Conservation (phyloP, 2,797 vertebrate genomes). For the Macropus fuliginosus region DNA sequence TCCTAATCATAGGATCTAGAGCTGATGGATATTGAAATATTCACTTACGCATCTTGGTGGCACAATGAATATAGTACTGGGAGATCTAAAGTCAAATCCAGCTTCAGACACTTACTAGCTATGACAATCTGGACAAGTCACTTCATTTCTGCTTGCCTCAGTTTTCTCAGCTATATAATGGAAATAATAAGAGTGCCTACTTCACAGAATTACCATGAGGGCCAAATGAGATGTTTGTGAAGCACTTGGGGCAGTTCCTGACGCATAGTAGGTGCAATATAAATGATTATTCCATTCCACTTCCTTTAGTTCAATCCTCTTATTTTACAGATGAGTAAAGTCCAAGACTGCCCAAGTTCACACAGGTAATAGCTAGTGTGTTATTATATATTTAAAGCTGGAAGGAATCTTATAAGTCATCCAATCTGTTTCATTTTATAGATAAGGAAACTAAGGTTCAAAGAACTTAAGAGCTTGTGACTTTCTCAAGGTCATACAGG, state of each 20-base stretch:
- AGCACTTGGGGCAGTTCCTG: background rate
- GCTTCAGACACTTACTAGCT: background rate
- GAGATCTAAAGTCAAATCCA: background rate
- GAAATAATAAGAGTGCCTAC: background rate
- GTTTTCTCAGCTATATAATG: background rate
- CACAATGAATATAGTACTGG: background rate
- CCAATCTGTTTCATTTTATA: background rate
- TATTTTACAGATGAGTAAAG: background rate
- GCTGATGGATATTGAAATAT: background rate
- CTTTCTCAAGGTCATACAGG: background rate
- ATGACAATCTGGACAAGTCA: background rate
- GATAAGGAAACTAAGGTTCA: background rate
- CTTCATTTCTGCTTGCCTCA: background rate
- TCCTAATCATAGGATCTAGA: background rate
- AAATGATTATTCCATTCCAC: background rate
- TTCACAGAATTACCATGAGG: background rate
- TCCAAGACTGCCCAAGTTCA: background rate
- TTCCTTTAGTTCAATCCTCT: background rate
- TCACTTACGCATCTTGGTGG: background rate
- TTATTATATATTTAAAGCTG: background rate
- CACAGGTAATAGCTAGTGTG: background rate
- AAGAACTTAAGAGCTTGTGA: background rate
- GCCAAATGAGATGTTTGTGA: background rate
- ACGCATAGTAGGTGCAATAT: background rate
- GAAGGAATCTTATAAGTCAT: background rate